A percentile compares a stretch with the other conserved stretches of the same genome.
Evolutionary conservation across 2,797 vertebrate genomes (phyloP).

Genomic region (Varecia variegata): DNA sequence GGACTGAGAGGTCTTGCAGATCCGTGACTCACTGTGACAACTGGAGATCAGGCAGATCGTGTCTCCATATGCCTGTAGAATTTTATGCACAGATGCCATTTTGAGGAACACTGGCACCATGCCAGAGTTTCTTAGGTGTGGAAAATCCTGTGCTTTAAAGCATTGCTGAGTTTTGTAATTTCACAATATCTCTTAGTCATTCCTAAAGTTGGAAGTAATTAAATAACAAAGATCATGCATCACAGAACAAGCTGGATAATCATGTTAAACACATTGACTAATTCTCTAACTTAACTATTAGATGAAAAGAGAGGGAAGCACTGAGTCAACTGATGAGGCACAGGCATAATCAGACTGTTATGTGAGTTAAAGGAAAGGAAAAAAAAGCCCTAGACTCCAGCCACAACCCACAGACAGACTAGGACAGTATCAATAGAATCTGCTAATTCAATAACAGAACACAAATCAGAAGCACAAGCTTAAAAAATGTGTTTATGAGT

Average conservation of each 20-base stretch:
- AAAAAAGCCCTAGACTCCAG: not conserved
- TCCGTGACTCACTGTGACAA: not conserved
- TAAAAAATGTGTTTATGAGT: conserved; percentile 28
- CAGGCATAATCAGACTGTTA: not conserved
- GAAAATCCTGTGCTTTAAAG: not conserved
- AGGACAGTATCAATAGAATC: not conserved
- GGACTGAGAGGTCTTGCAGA: not conserved
- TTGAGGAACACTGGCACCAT: not conserved
- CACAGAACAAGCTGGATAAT: conserved; percentile 27
- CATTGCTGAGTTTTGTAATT: not conserved
- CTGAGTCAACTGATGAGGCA: not conserved
- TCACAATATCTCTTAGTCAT: conserved; percentile 54
- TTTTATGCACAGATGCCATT: not conserved
- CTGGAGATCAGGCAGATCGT: not conserved
- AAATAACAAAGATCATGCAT: conserved; percentile 34
- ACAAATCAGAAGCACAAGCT: not conserved
- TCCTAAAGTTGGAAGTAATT: conserved; percentile 44
- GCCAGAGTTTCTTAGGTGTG: not conserved
- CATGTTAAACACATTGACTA: not conserved
- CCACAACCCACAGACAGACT: not conserved
- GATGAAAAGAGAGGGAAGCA: not conserved
- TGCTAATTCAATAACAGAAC: not conserved
- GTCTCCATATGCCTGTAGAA: not conserved
- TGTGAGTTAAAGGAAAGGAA: not conserved
- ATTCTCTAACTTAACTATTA: conserved; percentile 25